Conservation (phyloP, 2,113 vertebrate species). For the Cyprinodon tularosa region DNA sequence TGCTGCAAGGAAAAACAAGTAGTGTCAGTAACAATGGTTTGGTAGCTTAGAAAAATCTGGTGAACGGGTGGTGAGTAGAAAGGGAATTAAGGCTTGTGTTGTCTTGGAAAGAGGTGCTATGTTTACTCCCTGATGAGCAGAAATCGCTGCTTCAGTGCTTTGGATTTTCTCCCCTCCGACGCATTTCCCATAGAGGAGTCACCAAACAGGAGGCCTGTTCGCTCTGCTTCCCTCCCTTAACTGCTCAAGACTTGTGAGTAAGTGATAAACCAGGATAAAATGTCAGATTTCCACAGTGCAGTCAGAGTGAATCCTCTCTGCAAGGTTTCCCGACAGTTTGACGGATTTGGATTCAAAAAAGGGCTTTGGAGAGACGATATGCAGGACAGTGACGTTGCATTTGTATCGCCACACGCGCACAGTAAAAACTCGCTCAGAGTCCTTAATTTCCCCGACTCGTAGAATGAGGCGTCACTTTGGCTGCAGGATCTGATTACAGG, state of each 20-base stretch:
- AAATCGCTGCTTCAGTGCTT: conserved; percentile 65
- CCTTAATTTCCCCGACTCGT: conserved; percentile 37
- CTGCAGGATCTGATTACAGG: conserved; percentile 35
- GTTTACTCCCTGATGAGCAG: conserved; percentile 77
- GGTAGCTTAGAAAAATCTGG: conserved; percentile 41
- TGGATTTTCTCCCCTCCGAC: conserved; percentile 40
- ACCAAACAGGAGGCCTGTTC: conserved; percentile 6
- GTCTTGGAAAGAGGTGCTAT: conserved; percentile 68
- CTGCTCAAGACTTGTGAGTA: not conserved
- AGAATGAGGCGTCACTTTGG: conserved; percentile 42
- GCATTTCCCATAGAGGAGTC: not conserved
- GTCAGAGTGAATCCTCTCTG: conserved; percentile 18
- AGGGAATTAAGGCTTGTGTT: conserved; percentile 78
- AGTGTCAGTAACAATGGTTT: conserved; percentile 32
- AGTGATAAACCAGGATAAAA: conserved; percentile 23
- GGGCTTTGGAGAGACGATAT: conserved; percentile 66
- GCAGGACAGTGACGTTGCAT: conserved; percentile 58
- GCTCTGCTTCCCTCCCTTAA: not conserved
- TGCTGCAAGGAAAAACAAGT: conserved; percentile 37
- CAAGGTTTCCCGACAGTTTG: conserved; percentile 29
- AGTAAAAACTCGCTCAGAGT: conserved; percentile 42
- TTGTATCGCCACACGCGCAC: conserved; percentile 63
- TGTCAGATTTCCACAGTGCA: conserved; percentile 24
- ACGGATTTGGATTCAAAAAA: conserved; percentile 33
- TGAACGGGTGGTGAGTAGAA: conserved; percentile 43